Percentiles rank a stretch among this genome's conserved stretches.
Evolutionary conservation across 64 coral and sea anemone species (phyloP).

Genomic region (Stylophora pistillata): DNA sequence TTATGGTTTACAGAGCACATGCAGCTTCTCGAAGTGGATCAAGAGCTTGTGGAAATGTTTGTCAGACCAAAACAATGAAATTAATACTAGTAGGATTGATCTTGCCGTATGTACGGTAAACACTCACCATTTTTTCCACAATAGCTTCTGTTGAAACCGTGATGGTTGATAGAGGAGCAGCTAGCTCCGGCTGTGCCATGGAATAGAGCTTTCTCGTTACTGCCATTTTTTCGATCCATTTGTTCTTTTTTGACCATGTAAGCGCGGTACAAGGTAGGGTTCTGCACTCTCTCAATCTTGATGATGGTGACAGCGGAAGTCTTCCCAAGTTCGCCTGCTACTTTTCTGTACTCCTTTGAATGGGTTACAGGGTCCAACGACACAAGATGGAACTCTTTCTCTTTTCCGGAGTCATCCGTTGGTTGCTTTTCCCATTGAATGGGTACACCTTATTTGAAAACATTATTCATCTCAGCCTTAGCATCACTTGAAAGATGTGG

Average conservation of each 20-base stretch:
- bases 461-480: background rate
- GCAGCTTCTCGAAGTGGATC: too few relatives aligned
- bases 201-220: slow-evolving; percentile 38
- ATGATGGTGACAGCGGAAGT: slow-evolving; percentile 13
- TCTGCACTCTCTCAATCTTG: slow-evolving; percentile 51
- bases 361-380: slow-evolving; percentile 8
- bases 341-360: background rate
- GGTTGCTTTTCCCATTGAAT: slow-evolving; percentile 22
- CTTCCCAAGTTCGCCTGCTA: slow-evolving; percentile 25
- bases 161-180: slow-evolving; percentile 36
- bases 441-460: slow-evolving; percentile 13
- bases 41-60: too few relatives aligned
- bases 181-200: slow-evolving; percentile 48
- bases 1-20: too few relatives aligned
- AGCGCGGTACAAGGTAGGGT: slow-evolving; percentile 18
- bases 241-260: slow-evolving; percentile 12
- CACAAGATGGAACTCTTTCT: slow-evolving; percentile 22
- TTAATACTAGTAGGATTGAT: too few relatives aligned
- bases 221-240: slow-evolving; percentile 16
- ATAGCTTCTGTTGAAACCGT: slow-evolving; percentile 57
- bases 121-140: slow-evolving; percentile 52
- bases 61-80: background rate
- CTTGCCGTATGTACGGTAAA: too few relatives aligned
- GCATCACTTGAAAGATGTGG: too few relatives aligned
- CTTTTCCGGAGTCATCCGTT: background rate